Percentiles rank a stretch among this genome's conserved stretches.
Evolutionary conservation across 2,113 vertebrate species (phyloP).

Genomic region (Salvelinus sp.): DNA sequence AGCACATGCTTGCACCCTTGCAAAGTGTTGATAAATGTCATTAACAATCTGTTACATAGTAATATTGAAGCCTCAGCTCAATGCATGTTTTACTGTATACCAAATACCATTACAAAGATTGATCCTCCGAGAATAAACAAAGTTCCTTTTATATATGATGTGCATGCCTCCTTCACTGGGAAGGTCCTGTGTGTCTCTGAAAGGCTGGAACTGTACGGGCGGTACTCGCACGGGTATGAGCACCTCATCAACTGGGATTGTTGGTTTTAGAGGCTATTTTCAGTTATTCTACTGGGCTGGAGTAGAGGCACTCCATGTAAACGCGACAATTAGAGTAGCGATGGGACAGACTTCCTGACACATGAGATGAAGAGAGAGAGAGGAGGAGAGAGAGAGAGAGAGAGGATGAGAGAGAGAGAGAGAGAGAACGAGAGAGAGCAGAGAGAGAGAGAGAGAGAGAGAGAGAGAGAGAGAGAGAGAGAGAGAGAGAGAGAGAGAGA

Average conservation of each 20-base stretch:
- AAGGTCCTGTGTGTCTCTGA: constrained; percentile 32
- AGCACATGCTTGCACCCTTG: not conserved
- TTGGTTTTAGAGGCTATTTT: constrained; percentile 89
- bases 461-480: not conserved
- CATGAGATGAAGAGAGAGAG: not conserved
- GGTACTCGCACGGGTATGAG: constrained; percentile 65
- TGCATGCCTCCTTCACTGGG: not conserved
- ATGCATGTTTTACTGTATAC: no score
- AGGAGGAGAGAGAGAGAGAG: no score
- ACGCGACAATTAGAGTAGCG: constrained; percentile 90
- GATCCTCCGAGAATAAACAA: no score
- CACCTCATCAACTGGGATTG: constrained; percentile 66
- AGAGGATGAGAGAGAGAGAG: not conserved
- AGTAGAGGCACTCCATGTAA: constrained; percentile 94
- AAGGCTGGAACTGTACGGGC: constrained; percentile 58
- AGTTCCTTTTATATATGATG: not conserved
- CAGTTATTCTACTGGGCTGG: constrained; percentile 86
- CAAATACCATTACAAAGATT: no score
- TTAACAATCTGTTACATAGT: constrained; percentile 9
- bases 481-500: no score
- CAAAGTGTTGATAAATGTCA: not conserved
- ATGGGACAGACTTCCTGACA: constrained; percentile 21
- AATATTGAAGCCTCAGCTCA: not conserved
- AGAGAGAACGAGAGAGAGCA: no score
- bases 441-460: no score